phyloP scores from a whole-genome alignment of 2,113 vertebrate genomes.

The Ancistrus triradiatus region DNA sequence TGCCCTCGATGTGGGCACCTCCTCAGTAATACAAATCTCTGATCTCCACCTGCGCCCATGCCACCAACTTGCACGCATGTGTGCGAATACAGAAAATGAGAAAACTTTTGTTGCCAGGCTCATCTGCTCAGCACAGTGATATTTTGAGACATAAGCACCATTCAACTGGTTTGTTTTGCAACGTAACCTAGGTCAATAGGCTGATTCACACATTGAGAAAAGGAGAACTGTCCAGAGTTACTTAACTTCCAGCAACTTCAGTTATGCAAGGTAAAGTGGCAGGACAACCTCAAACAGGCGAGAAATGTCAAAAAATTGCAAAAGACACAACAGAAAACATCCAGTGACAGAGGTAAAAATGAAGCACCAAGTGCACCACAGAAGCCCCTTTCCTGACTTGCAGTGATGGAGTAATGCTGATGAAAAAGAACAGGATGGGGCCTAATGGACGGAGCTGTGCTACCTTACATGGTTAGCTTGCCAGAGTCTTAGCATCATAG shows the following conservation, averaged over 20 bases:
- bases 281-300: not conserved
- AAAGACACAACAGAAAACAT: too few relatives aligned
- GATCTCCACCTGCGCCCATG: slow-evolving; percentile 17
- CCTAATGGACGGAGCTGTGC: slow-evolving; percentile 55
- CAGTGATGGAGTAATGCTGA: too few relatives aligned
- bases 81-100: too few relatives aligned
- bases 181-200: not conserved
- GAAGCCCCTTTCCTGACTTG: too few relatives aligned
- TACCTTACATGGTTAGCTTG: slow-evolving; percentile 64
- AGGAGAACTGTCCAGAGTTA: not conserved
- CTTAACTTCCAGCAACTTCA: not conserved
- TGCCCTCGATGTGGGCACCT: not conserved
- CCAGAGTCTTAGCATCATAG: slow-evolving; percentile 61
- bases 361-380: too few relatives aligned
- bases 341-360: not conserved
- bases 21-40: not conserved
- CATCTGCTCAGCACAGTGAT: too few relatives aligned
- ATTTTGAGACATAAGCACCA: too few relatives aligned
- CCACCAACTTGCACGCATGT: slow-evolving; percentile 1
- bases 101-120: too few relatives aligned
- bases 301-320: not conserved
- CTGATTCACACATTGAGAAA: not conserved
- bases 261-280: too few relatives aligned
- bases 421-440: slow-evolving; percentile 14
- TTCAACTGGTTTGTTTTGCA: slow-evolving; percentile 2